These are phyloP conservation scores for Aplysia californica DNA, from an alignment of 1,140 invertebrate genomes.

Conservation along the genomic window DNA sequence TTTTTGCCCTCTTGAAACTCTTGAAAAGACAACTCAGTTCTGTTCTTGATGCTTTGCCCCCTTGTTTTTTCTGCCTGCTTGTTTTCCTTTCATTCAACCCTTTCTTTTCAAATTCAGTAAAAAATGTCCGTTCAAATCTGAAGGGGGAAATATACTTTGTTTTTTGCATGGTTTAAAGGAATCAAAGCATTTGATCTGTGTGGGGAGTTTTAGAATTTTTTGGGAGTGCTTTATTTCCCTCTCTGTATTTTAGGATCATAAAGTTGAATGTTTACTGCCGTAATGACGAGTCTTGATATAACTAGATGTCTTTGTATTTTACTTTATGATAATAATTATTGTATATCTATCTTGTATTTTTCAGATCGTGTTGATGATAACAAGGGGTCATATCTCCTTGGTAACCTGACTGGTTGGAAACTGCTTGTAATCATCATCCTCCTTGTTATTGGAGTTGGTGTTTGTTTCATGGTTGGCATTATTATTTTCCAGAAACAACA, in stretches of 20 bases:
- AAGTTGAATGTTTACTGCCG: not conserved
- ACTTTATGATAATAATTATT: not conserved
- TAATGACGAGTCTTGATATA: not conserved
- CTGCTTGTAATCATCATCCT: conserved; percentile 88
- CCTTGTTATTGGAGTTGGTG: conserved; percentile 81
- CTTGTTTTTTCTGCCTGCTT: too few species aligned
- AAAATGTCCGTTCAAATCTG: too few species aligned
- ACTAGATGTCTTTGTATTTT: not conserved
- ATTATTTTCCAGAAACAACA: conserved; percentile 93
- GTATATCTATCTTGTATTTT: conserved; percentile 22
- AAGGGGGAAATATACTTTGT: too few species aligned
- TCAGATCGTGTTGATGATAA: conserved; percentile 88
- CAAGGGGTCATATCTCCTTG: conserved; percentile 70
- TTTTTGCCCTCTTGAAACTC: too few species aligned
- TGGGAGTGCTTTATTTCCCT: not conserved
- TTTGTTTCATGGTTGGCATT: conserved; percentile 84
- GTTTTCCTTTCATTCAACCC: too few species aligned
- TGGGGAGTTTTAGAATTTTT: not conserved
- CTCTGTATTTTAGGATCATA: not conserved
- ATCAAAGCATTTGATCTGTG: too few species aligned
- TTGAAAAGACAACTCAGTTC: too few species aligned
- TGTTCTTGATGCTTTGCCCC: too few species aligned
- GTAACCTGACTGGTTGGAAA: conserved; percentile 85
- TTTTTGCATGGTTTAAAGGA: too few species aligned
- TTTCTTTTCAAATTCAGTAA: too few species aligned